Percentiles rank a stretch among this genome's conserved stretches.
Conservation (phyloP, 2,113 vertebrate genomes). For the Fregata magnificens region DNA sequence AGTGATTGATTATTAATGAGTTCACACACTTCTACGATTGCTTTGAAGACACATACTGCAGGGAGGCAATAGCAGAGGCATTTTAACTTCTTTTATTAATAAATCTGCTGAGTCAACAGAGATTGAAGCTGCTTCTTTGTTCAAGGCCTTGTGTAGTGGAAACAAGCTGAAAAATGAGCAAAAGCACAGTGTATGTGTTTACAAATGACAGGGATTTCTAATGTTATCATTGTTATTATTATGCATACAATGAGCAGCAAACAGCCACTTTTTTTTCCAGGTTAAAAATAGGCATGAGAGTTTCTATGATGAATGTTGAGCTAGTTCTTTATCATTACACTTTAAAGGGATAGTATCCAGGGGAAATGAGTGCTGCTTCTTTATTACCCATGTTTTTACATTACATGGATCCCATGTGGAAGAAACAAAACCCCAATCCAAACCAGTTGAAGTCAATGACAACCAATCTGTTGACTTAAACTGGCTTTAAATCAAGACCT, state of each 20-base stretch:
- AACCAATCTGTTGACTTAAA: not conserved
- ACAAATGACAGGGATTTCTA: slow-evolving; percentile 63
- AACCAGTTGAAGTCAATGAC: not conserved
- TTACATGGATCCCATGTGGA: not conserved
- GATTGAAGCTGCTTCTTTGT: slow-evolving; percentile 48
- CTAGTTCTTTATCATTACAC: slow-evolving; percentile 35
- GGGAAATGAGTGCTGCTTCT: slow-evolving; percentile 49
- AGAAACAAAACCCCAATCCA: not conserved
- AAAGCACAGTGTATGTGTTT: slow-evolving; percentile 79
- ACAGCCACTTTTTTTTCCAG: not conserved
- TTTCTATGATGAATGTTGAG: slow-evolving; percentile 58
- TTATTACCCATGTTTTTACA: slow-evolving; percentile 34
- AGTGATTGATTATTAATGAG: slow-evolving; percentile 57
- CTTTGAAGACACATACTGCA: slow-evolving; percentile 44
- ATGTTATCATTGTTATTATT: not conserved
- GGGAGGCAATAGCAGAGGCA: slow-evolving; percentile 55
- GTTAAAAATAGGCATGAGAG: slow-evolving; percentile 24
- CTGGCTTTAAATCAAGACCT: not conserved
- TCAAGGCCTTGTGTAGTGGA: slow-evolving; percentile 52
- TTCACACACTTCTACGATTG: slow-evolving; percentile 69
- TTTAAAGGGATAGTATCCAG: slow-evolving; percentile 71
- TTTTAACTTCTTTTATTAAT: slow-evolving; percentile 35
- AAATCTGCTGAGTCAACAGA: slow-evolving; percentile 47
- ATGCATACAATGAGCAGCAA: slow-evolving; percentile 11
- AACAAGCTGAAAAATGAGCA: slow-evolving; percentile 64